Base-by-base conservation (phyloP, 2,113 vertebrate species). In the Dicrurus megarhynchus region DNA sequence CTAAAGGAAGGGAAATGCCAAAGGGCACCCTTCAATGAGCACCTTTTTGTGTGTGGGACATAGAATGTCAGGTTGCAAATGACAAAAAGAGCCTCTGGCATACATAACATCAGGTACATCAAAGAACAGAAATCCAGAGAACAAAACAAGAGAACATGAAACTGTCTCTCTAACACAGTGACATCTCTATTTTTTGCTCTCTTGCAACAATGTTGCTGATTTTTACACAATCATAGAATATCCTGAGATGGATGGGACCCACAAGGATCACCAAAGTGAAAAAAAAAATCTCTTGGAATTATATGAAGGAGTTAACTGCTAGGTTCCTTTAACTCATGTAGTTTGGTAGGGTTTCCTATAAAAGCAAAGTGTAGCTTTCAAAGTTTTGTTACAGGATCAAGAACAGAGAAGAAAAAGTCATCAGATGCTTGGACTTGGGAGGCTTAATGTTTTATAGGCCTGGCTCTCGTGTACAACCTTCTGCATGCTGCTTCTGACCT, bases 321-420 rank as follows among this genome's bases (percentile, higher is more conserved):
- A 32, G 8, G 28, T 9, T 77, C 5, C 27, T 84, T 82, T 55
- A 67, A 50, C 16, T 87, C 9, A 10, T 0, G 0, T 6, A 26
- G 2, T 69, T 93, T 32, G 13, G 16, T 69, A 50, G 23, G 53
- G 20, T 76, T 94, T 4, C 8, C 5, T 33, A 8, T 33, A 42
- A 69, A 92, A 88, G 6, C 23, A 74, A 63, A 26, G 3, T 47
- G 4, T 39, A 47, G 5, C 14, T 76, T 83, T 80, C 17, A 53
- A 81, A 84, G 59, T 52, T 21, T 59, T 71, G 8, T 52, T 69
- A 26, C 19, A 53, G 56, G 6, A 64, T 59, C 17, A n/a, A 14
- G 49, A 84, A 49, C 0, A 71, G 7, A 80, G 32, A 65, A 46
- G 14, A 47, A 89, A 91, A 87, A 41, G 22, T 52, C 8, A 37